These are phyloP conservation scores for Halcyon smyrnensis DNA, from an alignment of 2,797 vertebrate genomes.

Conservation along the genomic window DNA sequence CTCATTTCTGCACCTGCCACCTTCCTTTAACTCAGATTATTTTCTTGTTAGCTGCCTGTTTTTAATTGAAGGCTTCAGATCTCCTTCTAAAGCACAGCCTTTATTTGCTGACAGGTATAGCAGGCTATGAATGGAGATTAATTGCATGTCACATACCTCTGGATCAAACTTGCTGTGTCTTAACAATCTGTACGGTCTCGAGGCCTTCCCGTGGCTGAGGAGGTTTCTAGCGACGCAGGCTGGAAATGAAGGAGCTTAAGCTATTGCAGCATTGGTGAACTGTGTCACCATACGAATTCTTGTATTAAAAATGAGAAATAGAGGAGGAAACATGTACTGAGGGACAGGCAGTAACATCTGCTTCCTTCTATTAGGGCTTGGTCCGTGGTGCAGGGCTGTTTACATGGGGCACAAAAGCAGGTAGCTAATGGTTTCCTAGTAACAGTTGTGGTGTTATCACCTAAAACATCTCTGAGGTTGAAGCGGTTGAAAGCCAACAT, in stretches of 20 bases:
- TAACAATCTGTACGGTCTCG: conserved; percentile 59
- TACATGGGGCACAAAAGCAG: accelerated
- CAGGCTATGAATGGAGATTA: conserved; percentile 82
- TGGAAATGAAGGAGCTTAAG: conserved; percentile 23
- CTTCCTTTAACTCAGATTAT: conserved; percentile 76
- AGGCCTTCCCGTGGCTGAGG: conserved; percentile 19
- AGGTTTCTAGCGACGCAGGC: background rate
- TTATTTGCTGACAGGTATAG: conserved; percentile 77
- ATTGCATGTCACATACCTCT: conserved; percentile 76
- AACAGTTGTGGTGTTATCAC: accelerated
- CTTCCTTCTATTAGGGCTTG: background rate
- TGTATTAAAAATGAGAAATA: background rate
- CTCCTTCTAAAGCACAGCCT: conserved; percentile 70
- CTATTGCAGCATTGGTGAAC: background rate
- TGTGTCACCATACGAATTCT: background rate
- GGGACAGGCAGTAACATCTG: background rate
- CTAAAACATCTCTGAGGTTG: background rate
- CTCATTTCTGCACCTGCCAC: conserved; percentile 80
- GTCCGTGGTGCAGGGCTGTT: accelerated
- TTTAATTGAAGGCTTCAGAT: conserved; percentile 83
- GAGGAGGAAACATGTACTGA: background rate
- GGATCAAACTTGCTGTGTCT: conserved; percentile 74
- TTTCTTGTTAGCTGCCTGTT: conserved; percentile 80
- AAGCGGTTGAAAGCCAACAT: background rate
- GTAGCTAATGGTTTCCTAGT: background rate